phyloP scores from a whole-genome alignment of 2,113 vertebrate genomes.

The Ornithorhynchus anatinus region DNA sequence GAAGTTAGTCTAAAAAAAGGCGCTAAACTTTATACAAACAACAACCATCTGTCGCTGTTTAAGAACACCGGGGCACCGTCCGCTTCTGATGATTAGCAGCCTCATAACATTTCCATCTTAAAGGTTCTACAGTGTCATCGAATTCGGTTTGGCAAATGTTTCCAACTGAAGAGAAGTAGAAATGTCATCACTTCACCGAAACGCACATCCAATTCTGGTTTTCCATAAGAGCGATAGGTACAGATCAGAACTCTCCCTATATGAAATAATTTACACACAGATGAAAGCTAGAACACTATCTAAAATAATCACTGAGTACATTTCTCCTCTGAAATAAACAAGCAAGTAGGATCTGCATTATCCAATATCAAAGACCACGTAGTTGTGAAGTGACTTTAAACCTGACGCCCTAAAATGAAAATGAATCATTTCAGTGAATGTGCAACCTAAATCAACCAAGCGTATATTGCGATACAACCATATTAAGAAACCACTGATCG shows the following conservation, averaged over 20 bases:
- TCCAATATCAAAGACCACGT: constrained; percentile 78
- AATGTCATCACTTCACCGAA: constrained; percentile 84
- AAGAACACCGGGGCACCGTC: constrained; percentile 64
- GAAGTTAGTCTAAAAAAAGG: constrained; percentile 84
- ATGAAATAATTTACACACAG: constrained; percentile 91
- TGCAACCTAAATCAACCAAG: constrained; percentile 78
- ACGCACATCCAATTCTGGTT: constrained; percentile 80
- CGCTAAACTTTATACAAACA: constrained; percentile 91
- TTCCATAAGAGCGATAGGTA: constrained; percentile 79
- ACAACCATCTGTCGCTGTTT: constrained; percentile 78
- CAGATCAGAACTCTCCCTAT: constrained; percentile 79
- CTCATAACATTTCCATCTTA: constrained; percentile 61
- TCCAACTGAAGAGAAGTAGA: constrained; percentile 82
- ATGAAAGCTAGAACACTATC: constrained; percentile 78
- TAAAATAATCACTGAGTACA: constrained; percentile 94
- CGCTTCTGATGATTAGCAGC: constrained; percentile 64
- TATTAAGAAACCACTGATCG: constrained; percentile 79
- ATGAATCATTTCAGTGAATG: constrained; percentile 64
- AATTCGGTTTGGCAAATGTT: constrained; percentile 79
- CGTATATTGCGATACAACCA: constrained; percentile 73
- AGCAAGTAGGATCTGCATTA: constrained; percentile 78
- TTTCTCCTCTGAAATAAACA: constrained; percentile 82
- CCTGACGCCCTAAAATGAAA: constrained; percentile 63
- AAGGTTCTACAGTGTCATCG: constrained; percentile 78
- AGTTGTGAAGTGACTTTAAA: constrained; percentile 68